Base-by-base conservation (phyloP, 1,140 invertebrate genomes). In the Heliothis virescens region DNA sequence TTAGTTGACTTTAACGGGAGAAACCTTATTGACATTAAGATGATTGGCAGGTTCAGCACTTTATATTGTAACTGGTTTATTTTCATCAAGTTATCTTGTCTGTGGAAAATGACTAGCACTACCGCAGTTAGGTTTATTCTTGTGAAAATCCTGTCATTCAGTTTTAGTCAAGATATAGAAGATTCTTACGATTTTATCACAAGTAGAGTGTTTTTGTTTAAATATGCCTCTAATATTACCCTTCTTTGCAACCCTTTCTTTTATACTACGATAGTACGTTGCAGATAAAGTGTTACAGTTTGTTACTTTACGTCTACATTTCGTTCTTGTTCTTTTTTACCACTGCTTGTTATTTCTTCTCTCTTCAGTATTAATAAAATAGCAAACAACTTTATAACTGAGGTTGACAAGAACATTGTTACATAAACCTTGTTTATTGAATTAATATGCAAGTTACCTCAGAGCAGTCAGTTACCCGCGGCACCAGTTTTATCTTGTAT, bases 361-460 rank as follows among this genome's bases (percentile, higher is more conserved):
- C n/a, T n/a, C 48, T 52, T 29, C n/a, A 26, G n/a, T 52, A 3
- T n/a, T 53, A 71, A 52, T 16, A 50, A 69, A 50, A 69, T 69
- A 1, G 5, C 65, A n/a, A n/a, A 26, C 67, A 2, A 26, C n/a
- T 12, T 74, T 16, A 47, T 50, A 74, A 60, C 29, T 76, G 34
- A 34, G 16, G 18, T 65, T 53, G 74, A 76, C 74, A 41, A n/a
- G 55, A 75, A 62, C 15, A 57, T 60, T 26, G 41, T 76, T 76
- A 65, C 29, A 65, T 52, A 76, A 76, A 34, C 41, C 26, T 65
- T 53, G 60, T 65, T 76, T 65, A 76, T 76, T 63, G 26, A 53
- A 65, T 65, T 65, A 53, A 52, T 76, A 76, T 75, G 59, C 57
- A 62, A 76, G 48, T 63, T 65, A 63, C 59, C 47, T 16, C 73